These are phyloP conservation scores for Drosophila cracens DNA, from an alignment of 2,888 invertebrate species.

Conservation along the genomic window DNA sequence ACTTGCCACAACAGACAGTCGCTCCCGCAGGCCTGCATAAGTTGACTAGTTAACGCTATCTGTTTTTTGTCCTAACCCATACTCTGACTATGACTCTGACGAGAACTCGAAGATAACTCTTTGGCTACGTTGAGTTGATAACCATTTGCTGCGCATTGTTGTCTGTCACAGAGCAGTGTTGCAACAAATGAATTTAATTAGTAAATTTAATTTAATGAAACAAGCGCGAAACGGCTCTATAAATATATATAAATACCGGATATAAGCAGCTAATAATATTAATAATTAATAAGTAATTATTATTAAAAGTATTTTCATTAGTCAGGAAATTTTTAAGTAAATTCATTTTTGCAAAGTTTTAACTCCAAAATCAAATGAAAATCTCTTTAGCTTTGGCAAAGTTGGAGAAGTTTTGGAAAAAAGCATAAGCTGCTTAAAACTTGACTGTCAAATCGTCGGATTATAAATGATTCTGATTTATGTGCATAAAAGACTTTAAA, in stretches of 20 bases:
- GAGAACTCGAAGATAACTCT: background rate
- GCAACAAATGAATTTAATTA: background rate
- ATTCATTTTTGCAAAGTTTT: background rate
- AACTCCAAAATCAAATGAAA: background rate
- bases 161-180: background rate
- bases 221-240: accelerated
- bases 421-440: constrained; percentile 5
- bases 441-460: background rate
- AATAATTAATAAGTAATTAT: background rate
- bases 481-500: background rate
- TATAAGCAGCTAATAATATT: background rate
- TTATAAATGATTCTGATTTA: background rate
- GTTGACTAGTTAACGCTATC: background rate
- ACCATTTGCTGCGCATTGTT: background rate
- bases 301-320: background rate
- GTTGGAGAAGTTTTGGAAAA: background rate
- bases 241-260: background rate
- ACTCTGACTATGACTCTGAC: background rate
- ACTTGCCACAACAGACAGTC: background rate
- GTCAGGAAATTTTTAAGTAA: background rate
- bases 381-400: background rate
- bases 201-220: background rate
- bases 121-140: background rate
- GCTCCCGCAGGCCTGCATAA: constrained; percentile 5
- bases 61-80: background rate